phyloP scores from a whole-genome alignment of 2,888 invertebrate species.

The Eupelmus urozonus region DNA sequence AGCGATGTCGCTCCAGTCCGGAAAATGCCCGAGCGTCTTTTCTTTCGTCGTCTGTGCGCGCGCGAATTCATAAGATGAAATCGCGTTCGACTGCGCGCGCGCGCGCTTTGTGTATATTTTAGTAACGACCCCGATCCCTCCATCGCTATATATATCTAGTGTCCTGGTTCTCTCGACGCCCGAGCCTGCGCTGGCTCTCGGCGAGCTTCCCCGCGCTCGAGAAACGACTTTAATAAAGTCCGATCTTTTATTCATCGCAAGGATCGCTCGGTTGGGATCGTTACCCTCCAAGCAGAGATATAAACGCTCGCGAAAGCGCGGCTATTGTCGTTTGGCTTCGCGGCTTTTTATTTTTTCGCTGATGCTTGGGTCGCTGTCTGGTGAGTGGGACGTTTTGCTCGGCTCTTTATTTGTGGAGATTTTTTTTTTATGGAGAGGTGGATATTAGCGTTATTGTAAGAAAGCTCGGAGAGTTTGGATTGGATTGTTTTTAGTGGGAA shows the following conservation, averaged over 20 bases:
- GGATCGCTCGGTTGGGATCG: background rate
- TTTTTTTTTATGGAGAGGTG: no score
- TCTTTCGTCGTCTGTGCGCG: no score
- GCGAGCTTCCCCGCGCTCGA: conserved; percentile 62
- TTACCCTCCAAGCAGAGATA: no score
- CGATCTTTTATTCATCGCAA: conserved; percentile 61
- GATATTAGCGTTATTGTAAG: no score
- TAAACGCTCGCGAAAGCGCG: no score
- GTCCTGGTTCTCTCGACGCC: conserved; percentile 74
- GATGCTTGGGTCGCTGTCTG: background rate
- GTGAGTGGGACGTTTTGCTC: no score
- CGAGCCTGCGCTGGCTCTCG: conserved; percentile 6
- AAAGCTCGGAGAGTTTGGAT: no score
- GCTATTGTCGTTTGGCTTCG: background rate
- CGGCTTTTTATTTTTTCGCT: background rate
- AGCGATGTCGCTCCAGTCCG: no score
- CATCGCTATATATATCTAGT: conserved; percentile 74
- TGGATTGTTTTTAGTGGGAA: no score
- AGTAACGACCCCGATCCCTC: conserved; percentile 76
- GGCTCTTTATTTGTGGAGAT: no score
- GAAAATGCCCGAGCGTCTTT: no score
- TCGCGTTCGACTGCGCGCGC: background rate
- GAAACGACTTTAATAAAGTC: conserved; percentile 65
- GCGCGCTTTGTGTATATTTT: conserved; percentile 75
- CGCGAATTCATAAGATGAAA: conserved; percentile 66